phyloP scores from a whole-genome alignment of 2,888 invertebrate species.

The Pegoplata infirma region DNA sequence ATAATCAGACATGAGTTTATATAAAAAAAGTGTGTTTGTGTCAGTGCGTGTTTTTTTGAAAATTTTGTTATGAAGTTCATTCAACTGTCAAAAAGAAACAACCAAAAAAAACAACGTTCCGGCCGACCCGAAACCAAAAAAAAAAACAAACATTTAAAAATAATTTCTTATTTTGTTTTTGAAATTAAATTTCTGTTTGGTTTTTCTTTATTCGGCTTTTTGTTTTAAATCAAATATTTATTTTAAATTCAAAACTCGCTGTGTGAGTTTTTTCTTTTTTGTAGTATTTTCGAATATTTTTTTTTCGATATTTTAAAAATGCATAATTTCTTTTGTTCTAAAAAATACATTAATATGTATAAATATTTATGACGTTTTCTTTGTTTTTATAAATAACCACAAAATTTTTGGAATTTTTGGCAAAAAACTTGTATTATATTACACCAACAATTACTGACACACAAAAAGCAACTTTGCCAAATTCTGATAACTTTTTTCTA shows the following conservation, averaged over 20 bases:
- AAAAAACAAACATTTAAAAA: conserved; percentile 20
- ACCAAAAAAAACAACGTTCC: conserved; percentile 11
- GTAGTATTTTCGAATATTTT: background rate
- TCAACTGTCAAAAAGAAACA: conserved; percentile 73
- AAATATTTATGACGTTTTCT: background rate
- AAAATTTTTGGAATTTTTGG: background rate
- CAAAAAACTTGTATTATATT: background rate
- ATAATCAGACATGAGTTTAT: background rate
- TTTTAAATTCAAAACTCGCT: background rate
- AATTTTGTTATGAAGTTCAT: conserved; percentile 68
- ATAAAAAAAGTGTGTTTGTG: background rate
- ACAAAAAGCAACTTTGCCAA: too few relatives aligned
- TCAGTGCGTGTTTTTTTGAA: background rate
- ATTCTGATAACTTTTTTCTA: too few relatives aligned
- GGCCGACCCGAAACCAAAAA: conserved; percentile 1
- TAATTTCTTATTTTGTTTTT: conserved; percentile 31
- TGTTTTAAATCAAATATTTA: background rate
- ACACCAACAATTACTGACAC: too few relatives aligned
- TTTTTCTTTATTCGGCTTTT: background rate
- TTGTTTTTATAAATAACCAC: background rate
- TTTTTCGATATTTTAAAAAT: background rate
- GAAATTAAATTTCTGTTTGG: background rate
- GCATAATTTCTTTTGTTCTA: background rate
- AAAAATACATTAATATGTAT: background rate
- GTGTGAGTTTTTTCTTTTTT: background rate